Conservation (phyloP, 2,888 invertebrate genomes). For the Digitonthophagus gazella region DNA sequence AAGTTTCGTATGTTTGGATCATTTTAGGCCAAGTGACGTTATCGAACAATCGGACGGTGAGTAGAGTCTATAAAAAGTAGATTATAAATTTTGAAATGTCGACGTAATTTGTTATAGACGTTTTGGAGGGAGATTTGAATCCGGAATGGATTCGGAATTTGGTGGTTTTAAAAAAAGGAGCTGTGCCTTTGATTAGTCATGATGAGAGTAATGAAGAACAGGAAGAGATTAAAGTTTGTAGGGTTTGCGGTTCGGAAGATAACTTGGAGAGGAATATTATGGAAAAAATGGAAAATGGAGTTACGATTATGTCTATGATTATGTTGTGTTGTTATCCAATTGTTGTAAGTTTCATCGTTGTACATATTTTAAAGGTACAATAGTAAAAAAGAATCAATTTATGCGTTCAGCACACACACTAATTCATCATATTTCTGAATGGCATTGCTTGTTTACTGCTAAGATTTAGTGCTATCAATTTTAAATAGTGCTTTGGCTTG, state of each 20-base stretch:
- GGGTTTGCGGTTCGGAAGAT: conserved; percentile 18
- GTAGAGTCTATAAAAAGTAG: conserved; percentile 12
- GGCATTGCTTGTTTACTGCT: no score
- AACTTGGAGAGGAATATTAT: conserved; percentile 18
- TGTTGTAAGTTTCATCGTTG: conserved; percentile 31
- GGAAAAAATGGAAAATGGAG: conserved; percentile 18
- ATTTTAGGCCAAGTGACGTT: conserved; percentile 35
- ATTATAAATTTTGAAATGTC: conserved; percentile 7
- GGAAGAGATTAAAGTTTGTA: conserved; percentile 16
- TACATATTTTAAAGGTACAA: neutral
- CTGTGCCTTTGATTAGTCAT: neutral
- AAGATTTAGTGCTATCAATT: no score
- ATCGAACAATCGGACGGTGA: conserved; percentile 19
- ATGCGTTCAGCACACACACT: no score
- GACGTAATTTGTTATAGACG: neutral
- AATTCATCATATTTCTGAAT: no score
- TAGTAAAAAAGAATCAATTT: neutral
- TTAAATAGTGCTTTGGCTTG: no score
- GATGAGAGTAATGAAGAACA: neutral
- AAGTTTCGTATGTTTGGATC: conserved; percentile 43
- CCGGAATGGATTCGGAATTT: neutral
- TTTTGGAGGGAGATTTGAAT: neutral
- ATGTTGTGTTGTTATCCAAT: conserved; percentile 37
- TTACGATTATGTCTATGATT: conserved; percentile 31
- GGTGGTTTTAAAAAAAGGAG: conserved; percentile 3